Conservation (phyloP, 2,797 vertebrate genomes). For the Chelidonichthys spinosus region DNA sequence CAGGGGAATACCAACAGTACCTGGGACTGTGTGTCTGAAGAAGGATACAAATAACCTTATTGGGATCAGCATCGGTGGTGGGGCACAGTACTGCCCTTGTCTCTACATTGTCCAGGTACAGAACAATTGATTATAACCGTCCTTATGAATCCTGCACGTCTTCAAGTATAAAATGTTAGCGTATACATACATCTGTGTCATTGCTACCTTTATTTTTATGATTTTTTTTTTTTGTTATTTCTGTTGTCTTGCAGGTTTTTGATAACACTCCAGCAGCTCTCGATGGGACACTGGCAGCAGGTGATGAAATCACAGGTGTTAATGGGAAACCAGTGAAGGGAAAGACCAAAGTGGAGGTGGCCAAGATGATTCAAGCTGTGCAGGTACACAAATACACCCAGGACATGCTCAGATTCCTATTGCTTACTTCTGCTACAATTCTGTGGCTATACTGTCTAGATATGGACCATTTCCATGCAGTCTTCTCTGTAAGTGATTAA, state of each 20-base stretch:
- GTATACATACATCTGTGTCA: not conserved
- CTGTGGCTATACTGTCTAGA: not conserved
- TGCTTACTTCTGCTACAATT: not conserved
- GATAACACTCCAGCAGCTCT: constrained; percentile 95
- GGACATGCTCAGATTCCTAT: not conserved
- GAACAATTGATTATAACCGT: not conserved
- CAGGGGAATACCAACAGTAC: constrained; percentile 97
- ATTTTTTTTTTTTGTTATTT: not conserved
- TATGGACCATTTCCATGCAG: not conserved
- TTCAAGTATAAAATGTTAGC: not conserved
- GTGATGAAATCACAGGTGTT: constrained; percentile 97
- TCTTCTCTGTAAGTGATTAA: not conserved
- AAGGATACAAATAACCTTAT: constrained; percentile 97
- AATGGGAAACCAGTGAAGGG: constrained; percentile 97
- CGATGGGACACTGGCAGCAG: constrained; percentile 94
- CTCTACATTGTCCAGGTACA: constrained; percentile 98
- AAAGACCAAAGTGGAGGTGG: constrained; percentile 98
- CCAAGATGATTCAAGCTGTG: constrained; percentile 98
- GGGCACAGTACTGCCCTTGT: constrained; percentile 97
- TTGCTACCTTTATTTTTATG: constrained; percentile 17
- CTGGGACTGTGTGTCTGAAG: constrained; percentile 93
- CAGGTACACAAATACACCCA: constrained; percentile 83
- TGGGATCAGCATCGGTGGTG: constrained; percentile 98
- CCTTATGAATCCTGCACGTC: accelerated
- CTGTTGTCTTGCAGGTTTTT: constrained; percentile 87